A percentile compares a stretch with the other conserved stretches of the same genome.
phyloP scores from a whole-genome alignment of 2,888 invertebrate species.

The Stegophylla sp. region DNA sequence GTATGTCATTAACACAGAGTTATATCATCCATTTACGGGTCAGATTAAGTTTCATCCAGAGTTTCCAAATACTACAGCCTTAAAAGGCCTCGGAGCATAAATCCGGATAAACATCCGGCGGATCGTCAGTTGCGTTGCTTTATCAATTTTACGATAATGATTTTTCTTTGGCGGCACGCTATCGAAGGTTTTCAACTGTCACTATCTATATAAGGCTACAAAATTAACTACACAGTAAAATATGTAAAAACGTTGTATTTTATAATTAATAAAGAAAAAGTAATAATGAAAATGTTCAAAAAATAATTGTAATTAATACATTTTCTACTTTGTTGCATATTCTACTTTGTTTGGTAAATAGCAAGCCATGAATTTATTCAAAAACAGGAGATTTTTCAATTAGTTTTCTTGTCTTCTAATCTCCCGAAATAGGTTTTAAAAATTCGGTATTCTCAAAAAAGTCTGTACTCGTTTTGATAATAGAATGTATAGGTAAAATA shows the following conservation, averaged over 20 bases:
- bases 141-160: conserved; percentile 1
- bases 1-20: background rate
- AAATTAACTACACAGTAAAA: background rate
- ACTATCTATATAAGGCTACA: background rate
- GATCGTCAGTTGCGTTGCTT: background rate
- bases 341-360: too few relatives aligned
- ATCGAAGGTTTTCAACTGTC: background rate
- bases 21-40: background rate
- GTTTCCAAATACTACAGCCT: background rate
- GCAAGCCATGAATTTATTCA: too few relatives aligned
- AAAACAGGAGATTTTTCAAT: too few relatives aligned
- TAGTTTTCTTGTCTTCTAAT: too few relatives aligned
- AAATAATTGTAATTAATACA: background rate
- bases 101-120: background rate
- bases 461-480: too few relatives aligned
- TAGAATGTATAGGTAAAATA: too few relatives aligned
- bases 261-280: background rate
- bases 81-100: background rate
- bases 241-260: background rate
- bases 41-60: background rate
- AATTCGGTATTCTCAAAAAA: too few relatives aligned
- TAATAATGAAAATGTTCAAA: background rate
- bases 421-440: too few relatives aligned
- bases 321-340: too few relatives aligned
- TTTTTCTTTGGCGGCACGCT: background rate